Evolutionary conservation across 2,888 invertebrate species (phyloP).

Genomic region (Glaucopsyche alexis): DNA sequence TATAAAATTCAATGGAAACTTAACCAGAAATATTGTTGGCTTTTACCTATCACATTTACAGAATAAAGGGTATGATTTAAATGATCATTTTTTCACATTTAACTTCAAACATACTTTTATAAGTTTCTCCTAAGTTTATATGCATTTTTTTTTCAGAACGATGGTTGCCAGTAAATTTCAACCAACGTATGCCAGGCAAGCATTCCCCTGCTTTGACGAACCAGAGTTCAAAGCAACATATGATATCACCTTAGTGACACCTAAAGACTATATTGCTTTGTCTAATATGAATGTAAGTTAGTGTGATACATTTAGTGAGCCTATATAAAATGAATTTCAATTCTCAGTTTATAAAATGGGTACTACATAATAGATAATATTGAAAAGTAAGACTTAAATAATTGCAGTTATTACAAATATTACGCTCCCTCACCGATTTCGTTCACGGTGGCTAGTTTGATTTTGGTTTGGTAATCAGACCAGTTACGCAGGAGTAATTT

Average conservation of each 20-base stretch:
- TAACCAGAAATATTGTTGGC: slow-evolving; percentile 85
- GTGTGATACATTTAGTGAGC: not conserved
- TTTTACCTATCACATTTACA: slow-evolving; percentile 85
- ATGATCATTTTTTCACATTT: not conserved
- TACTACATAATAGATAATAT: no score
- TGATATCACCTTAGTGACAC: slow-evolving; percentile 87
- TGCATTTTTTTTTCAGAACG: slow-evolving; percentile 74
- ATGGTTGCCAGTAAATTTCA: slow-evolving; percentile 97
- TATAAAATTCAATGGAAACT: slow-evolving; percentile 82
- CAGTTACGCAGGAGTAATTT: no score
- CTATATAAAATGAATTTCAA: not conserved
- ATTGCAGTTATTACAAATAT: no score
- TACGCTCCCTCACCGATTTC: no score
- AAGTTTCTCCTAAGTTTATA: not conserved
- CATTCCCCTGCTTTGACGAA: slow-evolving; percentile 98
- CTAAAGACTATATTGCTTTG: slow-evolving; percentile 85
- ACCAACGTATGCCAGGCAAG: slow-evolving; percentile 94
- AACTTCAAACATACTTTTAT: not conserved
- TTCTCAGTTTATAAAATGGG: not conserved
- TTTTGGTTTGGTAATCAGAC: no score
- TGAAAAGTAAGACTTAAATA: no score
- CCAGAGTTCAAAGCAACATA: slow-evolving; percentile 94
- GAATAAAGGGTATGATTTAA: slow-evolving; percentile 62
- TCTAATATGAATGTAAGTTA: slow-evolving; percentile 92
- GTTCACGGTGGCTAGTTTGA: no score